Base-by-base conservation (phyloP, 2,888 invertebrate species). In the Minunthozetes semirufus region DNA sequence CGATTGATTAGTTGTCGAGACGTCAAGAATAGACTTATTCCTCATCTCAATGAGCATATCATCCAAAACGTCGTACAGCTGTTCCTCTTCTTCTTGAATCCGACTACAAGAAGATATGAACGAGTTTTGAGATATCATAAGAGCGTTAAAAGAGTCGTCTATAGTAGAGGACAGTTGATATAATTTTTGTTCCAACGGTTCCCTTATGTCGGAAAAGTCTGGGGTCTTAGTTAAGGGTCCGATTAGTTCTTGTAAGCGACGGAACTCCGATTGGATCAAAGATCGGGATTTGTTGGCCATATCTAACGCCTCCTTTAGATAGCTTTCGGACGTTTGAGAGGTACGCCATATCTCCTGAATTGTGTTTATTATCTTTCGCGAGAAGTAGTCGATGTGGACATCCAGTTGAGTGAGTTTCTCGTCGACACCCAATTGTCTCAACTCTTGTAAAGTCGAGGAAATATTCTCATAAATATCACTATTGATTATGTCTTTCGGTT, bases 101-200 rank as follows among this genome's bases (percentile, higher is more conserved):
- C 87, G 83, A 78, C 88, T 87, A 81, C 89, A 89, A 22, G 88
- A 88, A 81, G 88, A 87, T 70, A 88, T 83, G 81, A 89, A 89
- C 73, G 85, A 84, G 78, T 88, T 87, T 81, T 89, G 88, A 5
- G 87, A 86, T 38, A 87, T 84, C 75, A 88, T 80, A 25, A 89
- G 83, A 80, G 87, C 77, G 0, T 78, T 78, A 53, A 80, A 79
- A 48, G 78, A 79, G 46, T 75, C 73, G 53, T 80, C 79, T 5
- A 80, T 76, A 15, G 78, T 77, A 1, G 73, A 66, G 50, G 76
- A 76, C 59, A 80, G 59, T 27, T 80, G 79, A 11, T 66, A 46
- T 19, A 76, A 72, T 72, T 76, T 78, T 33, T 76, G 77, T 61
- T 77, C 77, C 19, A 79, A 46, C 46, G 78, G 74, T 63, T 77